These are phyloP conservation scores for Drosophila lutescens DNA, from an alignment of 2,888 invertebrate genomes.

Conservation along the genomic window DNA sequence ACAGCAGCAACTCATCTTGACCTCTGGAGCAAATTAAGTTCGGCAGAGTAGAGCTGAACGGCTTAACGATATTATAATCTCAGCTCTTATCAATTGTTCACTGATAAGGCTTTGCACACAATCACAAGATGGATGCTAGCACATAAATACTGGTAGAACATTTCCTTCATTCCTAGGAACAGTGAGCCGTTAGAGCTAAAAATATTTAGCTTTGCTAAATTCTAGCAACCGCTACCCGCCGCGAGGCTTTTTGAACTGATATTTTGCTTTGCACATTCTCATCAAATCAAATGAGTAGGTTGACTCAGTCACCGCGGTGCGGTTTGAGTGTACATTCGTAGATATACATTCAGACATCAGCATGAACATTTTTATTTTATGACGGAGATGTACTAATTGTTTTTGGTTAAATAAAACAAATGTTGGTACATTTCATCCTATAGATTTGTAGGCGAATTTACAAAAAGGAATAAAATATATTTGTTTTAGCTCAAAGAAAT, in stretches of 20 bases:
- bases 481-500: conserved; percentile 4
- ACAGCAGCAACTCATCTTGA: conserved; percentile 52
- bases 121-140: conserved; percentile 1
- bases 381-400: background rate
- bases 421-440: background rate
- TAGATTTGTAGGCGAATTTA: background rate
- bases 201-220: conserved; percentile 19
- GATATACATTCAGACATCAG: background rate
- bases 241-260: conserved; percentile 53
- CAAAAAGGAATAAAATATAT: conserved; percentile 8
- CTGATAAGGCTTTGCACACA: background rate
- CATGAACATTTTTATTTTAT: background rate
- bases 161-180: background rate
- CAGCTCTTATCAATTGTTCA: conserved; percentile 1
- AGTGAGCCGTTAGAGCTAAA: conserved; percentile 15
- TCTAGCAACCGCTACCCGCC: conserved; percentile 43
- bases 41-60: background rate
- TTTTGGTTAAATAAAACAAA: background rate
- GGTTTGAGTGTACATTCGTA: background rate
- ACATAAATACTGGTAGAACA: background rate
- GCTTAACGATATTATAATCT: background rate
- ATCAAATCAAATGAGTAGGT: conserved; percentile 14
- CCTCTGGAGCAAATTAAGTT: background rate
- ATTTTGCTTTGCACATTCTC: conserved; percentile 26
- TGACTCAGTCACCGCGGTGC: conserved; percentile 15